Percentiles rank a stretch among this genome's conserved stretches.
These are phyloP conservation scores for Tethya wilhelma DNA, from an alignment of 37 sponge, comb jelly and placozoan genomes.

Conservation along the genomic window DNA sequence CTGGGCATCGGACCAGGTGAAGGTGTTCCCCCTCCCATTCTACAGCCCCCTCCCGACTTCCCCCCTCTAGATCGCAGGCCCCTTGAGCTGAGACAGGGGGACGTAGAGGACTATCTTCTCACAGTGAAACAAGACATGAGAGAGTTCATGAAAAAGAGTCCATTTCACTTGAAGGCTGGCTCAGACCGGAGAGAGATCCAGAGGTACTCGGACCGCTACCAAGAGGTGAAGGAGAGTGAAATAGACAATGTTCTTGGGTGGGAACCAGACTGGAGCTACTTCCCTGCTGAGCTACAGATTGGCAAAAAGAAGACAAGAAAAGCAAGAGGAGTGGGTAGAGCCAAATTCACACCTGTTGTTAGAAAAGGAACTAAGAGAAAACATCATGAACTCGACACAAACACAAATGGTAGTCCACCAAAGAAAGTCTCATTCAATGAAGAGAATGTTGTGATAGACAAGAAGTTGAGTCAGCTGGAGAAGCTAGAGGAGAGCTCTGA, in stretches of 20 bases:
- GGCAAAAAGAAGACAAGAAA: slow-evolving; percentile 21
- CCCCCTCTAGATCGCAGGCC: slow-evolving; percentile 48
- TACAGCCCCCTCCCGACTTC: slow-evolving; percentile 68
- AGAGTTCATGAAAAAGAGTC: slow-evolving; percentile 36
- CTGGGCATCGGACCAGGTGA: slow-evolving; percentile 49
- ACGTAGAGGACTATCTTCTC: slow-evolving; percentile 19
- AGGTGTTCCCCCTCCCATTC: slow-evolving; percentile 65
- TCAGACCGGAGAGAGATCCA: slow-evolving; percentile 9
- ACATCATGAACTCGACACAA: neutral
- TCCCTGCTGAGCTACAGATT: slow-evolving; percentile 48
- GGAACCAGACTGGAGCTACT: slow-evolving; percentile 18
- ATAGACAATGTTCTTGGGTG: neutral
- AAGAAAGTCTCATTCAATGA: slow-evolving; percentile 6
- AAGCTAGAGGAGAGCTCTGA: slow-evolving; percentile 8
- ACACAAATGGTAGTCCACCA: neutral
- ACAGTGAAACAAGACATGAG: slow-evolving; percentile 45
- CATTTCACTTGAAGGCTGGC: slow-evolving; percentile 33
- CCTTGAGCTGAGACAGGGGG: slow-evolving; percentile 3
- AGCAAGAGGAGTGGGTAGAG: too few relatives aligned
- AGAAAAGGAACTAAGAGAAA: neutral
- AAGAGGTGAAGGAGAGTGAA: neutral
- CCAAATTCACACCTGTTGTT: neutral
- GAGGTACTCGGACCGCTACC: slow-evolving; percentile 40
- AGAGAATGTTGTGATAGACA: neutral
- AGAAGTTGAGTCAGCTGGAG: slow-evolving; percentile 20